A percentile compares a stretch with the other conserved stretches of the same genome.
These are phyloP conservation scores for Capromys pilorides DNA, from an alignment of 2,797 vertebrate species.

Conservation along the genomic window DNA sequence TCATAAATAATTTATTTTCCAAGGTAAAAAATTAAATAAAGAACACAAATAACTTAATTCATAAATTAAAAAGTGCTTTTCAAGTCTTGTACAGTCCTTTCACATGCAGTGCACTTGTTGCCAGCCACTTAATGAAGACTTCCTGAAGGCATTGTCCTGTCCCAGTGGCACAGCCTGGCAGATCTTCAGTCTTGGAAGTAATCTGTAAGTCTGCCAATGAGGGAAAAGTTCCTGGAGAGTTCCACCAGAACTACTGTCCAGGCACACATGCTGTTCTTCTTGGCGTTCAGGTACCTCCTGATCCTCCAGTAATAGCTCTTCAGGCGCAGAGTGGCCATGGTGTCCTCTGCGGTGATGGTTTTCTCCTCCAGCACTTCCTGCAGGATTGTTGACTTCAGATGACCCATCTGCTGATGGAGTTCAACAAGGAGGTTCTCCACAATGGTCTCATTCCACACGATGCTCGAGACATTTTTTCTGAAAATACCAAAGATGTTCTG, in stretches of 20 bases:
- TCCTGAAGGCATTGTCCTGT: not conserved
- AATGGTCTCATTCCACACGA: conserved; percentile 77
- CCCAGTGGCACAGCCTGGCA: not conserved
- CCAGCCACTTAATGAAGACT: not conserved
- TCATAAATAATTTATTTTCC: conserved; percentile 73
- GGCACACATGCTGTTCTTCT: conserved; percentile 79
- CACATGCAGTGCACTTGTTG: not conserved
- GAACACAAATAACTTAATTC: conserved; percentile 65
- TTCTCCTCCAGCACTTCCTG: not conserved
- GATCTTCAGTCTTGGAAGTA: conserved; percentile 75
- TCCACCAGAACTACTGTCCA: conserved; percentile 81
- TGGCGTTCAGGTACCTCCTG: conserved; percentile 72
- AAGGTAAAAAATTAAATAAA: conserved; percentile 64
- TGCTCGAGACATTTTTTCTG: conserved; percentile 71
- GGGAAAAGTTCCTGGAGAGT: conserved; percentile 75
- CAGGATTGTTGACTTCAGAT: conserved; percentile 60
- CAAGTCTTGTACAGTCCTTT: conserved; percentile 25
- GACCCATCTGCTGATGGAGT: conserved; percentile 74
- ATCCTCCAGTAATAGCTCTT: conserved; percentile 81
- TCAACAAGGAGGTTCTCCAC: conserved; percentile 66
- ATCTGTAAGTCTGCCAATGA: conserved; percentile 62
- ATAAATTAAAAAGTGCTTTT: conserved; percentile 57
- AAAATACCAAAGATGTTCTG: conserved; percentile 80
- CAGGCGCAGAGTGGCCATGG: not conserved
- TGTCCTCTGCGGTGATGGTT: fast-evolving